Evolutionary conservation across 2,888 invertebrate species (phyloP).

Genomic region (Drosophila villosipedis): DNA sequence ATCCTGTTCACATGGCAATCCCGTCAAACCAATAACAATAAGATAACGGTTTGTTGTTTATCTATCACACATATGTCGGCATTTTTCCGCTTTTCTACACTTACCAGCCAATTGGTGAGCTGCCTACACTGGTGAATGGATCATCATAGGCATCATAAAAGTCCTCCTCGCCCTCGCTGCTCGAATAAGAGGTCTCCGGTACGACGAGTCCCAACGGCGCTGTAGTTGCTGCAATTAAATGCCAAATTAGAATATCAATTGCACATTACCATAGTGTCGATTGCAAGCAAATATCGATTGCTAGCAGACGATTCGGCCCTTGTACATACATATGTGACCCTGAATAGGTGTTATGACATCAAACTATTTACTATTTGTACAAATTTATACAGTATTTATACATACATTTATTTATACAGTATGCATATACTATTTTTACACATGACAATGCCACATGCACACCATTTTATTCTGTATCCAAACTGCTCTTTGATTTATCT

Average conservation of each 20-base stretch:
- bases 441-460: background rate
- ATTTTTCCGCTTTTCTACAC: constrained; percentile 57
- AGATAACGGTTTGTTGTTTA: constrained; percentile 39
- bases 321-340: constrained; percentile 18
- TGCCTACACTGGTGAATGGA: constrained; percentile 86
- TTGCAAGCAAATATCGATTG: constrained; percentile 33
- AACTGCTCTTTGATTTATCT: background rate
- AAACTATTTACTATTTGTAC: background rate
- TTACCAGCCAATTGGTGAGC: constrained; percentile 84
- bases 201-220: constrained; percentile 86
- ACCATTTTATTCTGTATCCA: constrained; percentile 13
- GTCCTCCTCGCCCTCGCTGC: constrained; percentile 97
- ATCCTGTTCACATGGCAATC: constrained; percentile 39
- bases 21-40: background rate
- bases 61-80: constrained; percentile 29
- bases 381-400: background rate
- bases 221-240: constrained; percentile 73
- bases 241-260: constrained; percentile 33
- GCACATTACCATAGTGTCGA: constrained; percentile 15
- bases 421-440: background rate
- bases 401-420: background rate
- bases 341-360: constrained; percentile 31
- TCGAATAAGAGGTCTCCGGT: constrained; percentile 98
- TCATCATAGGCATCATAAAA: constrained; percentile 96
- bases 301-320: constrained; percentile 17